These are phyloP conservation scores for Semnornis frantzii DNA, from an alignment of 2,113 vertebrate genomes.

Conservation along the genomic window DNA sequence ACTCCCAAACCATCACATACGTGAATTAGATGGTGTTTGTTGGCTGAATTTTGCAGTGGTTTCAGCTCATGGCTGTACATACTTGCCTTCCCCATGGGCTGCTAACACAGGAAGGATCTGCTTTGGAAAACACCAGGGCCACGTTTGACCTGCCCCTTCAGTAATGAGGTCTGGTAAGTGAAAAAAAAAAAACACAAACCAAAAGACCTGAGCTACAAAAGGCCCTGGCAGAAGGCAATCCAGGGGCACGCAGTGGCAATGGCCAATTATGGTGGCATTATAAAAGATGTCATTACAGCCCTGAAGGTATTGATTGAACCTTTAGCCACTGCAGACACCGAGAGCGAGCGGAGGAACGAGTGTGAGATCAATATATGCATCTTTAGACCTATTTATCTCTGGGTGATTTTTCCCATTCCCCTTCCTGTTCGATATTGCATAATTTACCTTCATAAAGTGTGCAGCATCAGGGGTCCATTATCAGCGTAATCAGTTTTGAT, in stretches of 20 bases:
- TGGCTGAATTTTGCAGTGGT: not conserved
- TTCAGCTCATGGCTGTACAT: not conserved
- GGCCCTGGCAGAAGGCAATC: conserved; percentile 26
- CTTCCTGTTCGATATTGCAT: conserved; percentile 75
- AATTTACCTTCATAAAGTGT: conserved; percentile 78
- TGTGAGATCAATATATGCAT: conserved; percentile 67
- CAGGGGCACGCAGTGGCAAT: conserved; percentile 70
- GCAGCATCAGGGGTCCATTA: conserved; percentile 72
- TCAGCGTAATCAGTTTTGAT: conserved; percentile 77
- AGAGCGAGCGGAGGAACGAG: conserved; percentile 73
- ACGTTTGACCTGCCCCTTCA: not conserved
- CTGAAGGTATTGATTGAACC: conserved; percentile 83
- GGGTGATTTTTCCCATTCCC: conserved; percentile 69
- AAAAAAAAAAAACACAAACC: not conserved
- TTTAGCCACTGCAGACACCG: conserved; percentile 77
- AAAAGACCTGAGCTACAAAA: not conserved
- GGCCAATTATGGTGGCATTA: conserved; percentile 84
- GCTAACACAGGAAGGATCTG: not conserved
- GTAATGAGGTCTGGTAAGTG: not conserved
- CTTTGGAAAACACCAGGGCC: not conserved
- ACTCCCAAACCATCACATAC: too few relatives aligned
- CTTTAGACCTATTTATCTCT: conserved; percentile 75
- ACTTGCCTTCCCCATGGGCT: not conserved
- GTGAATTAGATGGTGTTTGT: too few relatives aligned
- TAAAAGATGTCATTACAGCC: conserved; percentile 80